Base-by-base conservation (phyloP, 2,888 invertebrate genomes). In the Drosophila pseudotalamancana region DNA sequence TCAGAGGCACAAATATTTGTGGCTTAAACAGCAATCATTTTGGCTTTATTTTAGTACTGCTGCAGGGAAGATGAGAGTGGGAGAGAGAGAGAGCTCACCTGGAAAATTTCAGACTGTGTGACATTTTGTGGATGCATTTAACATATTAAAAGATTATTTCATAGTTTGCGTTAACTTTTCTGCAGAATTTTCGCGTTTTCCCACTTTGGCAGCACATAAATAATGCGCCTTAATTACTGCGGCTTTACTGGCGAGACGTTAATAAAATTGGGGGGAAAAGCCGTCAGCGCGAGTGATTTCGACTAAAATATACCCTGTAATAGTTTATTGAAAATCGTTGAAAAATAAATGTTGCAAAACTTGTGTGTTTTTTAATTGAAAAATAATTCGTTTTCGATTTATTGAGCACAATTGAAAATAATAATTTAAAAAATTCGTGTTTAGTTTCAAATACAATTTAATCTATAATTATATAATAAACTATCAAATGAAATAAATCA, bases 191-290 rank as follows among this genome's bases (percentile, higher is more conserved):
- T 32, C 46, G 53, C 43, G 55, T 79, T 53, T 50, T 27, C 62
- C 53, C 62, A 60, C 42, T 56, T 50, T 49, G 46, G 43, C 69
- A 49, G 31, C 56, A 42, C 55, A 69, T 67, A 63, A 76, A 71
- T 86, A 80, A 84, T 80, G 69, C 57, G 63, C 61, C 65, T 87
- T 84, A 84, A 87, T 82, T 87, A 84, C 81, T 87, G 81, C 75
- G 74, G 79, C 72, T 65, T 67, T 32, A 34, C 60, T 18, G 48
- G 23, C 42, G 53, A 57, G 34, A 50, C 46, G 37, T 40, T 27
- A 11, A 69, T 53, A 51, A 48, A 51, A 61, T 32, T 6, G 31
- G 29, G 18, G 16, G 11, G 11, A 8, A 1, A 32, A 21, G 21
- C 12, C 6, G 3, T 8, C 9, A 9, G 11, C 16, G 16, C 9